Percentiles rank a stretch among this genome's conserved stretches.
Evolutionary conservation across 2,113 vertebrate species (phyloP).

Genomic region (Lonchura striata): DNA sequence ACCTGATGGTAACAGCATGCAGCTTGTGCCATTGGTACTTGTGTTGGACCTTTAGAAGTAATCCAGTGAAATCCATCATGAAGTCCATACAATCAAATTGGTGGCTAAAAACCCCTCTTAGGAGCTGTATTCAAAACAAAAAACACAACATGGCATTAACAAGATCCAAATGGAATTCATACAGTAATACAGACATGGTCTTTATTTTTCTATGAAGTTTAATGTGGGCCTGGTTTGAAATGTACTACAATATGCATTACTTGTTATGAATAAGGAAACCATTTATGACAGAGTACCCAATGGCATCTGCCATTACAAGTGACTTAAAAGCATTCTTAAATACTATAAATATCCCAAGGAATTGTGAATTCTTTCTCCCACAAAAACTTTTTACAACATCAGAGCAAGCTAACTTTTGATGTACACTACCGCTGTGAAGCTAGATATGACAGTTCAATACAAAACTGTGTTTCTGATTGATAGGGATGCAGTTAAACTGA

Average conservation of each 20-base stretch:
- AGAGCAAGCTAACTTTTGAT: conserved; percentile 14
- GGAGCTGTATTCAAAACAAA: neutral
- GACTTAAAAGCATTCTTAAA: conserved; percentile 50
- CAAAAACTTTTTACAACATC: neutral
- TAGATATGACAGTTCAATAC: neutral
- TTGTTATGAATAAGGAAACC: conserved; percentile 22
- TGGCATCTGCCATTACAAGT: conserved; percentile 31
- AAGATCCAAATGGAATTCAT: conserved; percentile 15
- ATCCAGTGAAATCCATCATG: neutral
- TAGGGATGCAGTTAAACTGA: conserved; percentile 19
- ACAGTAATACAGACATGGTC: neutral
- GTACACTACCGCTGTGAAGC: neutral
- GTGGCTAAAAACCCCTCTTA: neutral
- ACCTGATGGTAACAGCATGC: neutral
- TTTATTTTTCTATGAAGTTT: neutral
- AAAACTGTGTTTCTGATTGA: conserved; percentile 19
- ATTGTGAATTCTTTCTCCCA: neutral
- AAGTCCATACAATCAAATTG: neutral
- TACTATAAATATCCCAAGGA: conserved; percentile 24
- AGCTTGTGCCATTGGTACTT: neutral
- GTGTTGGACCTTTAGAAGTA: neutral
- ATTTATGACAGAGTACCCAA: conserved; percentile 9
- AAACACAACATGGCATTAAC: neutral
- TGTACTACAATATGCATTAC: neutral
- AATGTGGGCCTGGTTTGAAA: neutral